Conservation (phyloP, 2,888 invertebrate species). For the Drosophila meridionalis region DNA sequence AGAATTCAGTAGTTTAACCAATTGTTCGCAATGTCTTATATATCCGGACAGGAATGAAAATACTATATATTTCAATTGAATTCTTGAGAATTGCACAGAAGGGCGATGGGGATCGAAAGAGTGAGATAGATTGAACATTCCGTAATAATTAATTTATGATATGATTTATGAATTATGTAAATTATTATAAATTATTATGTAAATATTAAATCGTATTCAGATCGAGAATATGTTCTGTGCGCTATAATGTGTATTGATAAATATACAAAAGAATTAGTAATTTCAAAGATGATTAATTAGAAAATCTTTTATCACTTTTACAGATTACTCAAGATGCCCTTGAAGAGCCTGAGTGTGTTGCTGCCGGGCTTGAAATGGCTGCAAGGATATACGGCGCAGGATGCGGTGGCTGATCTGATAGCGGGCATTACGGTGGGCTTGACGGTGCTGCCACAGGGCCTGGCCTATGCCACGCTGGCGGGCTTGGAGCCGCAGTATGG, state of each 20-base stretch:
- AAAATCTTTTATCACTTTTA: neutral
- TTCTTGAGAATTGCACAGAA: constrained; percentile 2
- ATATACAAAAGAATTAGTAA: neutral
- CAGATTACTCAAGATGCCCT: constrained; percentile 39
- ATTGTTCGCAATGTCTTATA: neutral
- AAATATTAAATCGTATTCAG: neutral
- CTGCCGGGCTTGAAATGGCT: constrained; percentile 88
- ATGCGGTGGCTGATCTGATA: constrained; percentile 93
- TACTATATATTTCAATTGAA: neutral
- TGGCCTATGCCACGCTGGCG: constrained; percentile 96
- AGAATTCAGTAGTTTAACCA: neutral
- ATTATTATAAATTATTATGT: neutral
- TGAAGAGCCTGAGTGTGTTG: constrained; percentile 56
- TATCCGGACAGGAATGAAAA: neutral
- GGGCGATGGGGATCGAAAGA: neutral
- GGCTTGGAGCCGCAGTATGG: constrained; percentile 96
- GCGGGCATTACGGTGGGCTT: constrained; percentile 97
- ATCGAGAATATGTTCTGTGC: too few species aligned
- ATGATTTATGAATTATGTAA: too few species aligned
- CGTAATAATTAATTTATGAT: neutral
- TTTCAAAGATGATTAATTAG: neutral
- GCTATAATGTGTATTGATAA: neutral
- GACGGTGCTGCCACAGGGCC: constrained; percentile 93
- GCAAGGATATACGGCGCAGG: constrained; percentile 90
- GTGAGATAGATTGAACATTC: neutral